Percentiles rank a stretch among this genome's conserved stretches.
Evolutionary conservation across 2,888 invertebrate species (phyloP).

Genomic region (Cyaniris semiargus): DNA sequence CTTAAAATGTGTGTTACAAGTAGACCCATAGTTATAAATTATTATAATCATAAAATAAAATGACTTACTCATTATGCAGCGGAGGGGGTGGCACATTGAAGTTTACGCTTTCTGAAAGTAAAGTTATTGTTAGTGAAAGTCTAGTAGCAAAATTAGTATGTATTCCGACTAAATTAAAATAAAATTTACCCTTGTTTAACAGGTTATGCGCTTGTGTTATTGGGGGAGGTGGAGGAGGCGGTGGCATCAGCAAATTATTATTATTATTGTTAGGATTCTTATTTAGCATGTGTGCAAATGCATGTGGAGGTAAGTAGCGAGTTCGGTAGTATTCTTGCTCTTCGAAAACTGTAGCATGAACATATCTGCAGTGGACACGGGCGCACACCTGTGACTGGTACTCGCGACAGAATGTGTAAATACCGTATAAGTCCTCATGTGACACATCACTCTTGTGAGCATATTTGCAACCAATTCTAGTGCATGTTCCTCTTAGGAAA

Average conservation of each 20-base stretch:
- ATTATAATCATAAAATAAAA: not conserved
- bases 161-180: not conserved
- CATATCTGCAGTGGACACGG: slow-evolving; percentile 57
- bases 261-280: slow-evolving; percentile 41
- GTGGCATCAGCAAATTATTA: slow-evolving; percentile 44
- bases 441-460: slow-evolving; percentile 55
- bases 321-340: slow-evolving; percentile 60
- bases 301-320: slow-evolving; percentile 55
- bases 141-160: not conserved
- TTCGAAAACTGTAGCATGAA: slow-evolving; percentile 64
- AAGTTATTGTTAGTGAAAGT: not conserved
- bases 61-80: slow-evolving; percentile 35
- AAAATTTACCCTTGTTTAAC: slow-evolving; percentile 5
- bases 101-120: slow-evolving; percentile 5
- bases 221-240: slow-evolving; percentile 46
- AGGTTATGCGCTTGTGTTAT: not conserved
- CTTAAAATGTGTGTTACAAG: not conserved
- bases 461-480: slow-evolving; percentile 52
- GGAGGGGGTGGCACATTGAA: slow-evolving; percentile 13
- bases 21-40: not conserved
- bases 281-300: slow-evolving; percentile 47
- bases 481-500: slow-evolving; percentile 59
- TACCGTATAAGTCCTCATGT: slow-evolving; percentile 49
- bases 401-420: slow-evolving; percentile 63
- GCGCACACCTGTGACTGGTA: slow-evolving; percentile 59